Evolutionary conservation across 2,797 vertebrate genomes (phyloP), one percentile per base, ranked within the genome.

Genomic region (Percopsis omiscomaycus): DNA sequence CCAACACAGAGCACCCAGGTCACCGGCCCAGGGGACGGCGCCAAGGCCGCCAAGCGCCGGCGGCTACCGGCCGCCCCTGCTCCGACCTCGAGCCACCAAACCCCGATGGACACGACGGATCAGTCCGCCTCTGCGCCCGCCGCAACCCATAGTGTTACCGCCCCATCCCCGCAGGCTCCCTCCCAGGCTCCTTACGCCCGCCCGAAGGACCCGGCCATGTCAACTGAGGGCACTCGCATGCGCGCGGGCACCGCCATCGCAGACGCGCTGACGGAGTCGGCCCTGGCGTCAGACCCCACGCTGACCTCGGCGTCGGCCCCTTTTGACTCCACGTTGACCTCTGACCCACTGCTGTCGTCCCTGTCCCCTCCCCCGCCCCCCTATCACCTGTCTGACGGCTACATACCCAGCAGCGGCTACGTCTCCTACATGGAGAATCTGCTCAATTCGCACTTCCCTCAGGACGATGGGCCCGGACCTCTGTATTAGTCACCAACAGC

Each of bases 381-480:
- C 1, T 84, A 70, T 45, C 90, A 92, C 62, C 68, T 75, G 61
- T 74, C 80, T 0, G 90, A 93, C 15, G 81, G 90, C 69, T 90
- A 93, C 22, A 92, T 91, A 50, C 92, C 88, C 30, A 91, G 79
- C 84, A 89, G 88, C 0, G 90, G 94, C 74, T 95, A 92, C 55
- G 73, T 94, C 47, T 92, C 94, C 82, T 94, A 95, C 78, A 92
- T 96, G 94, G 94, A 97, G 91, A 93, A 88, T 53, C 92, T 96
- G 49, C 87, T 96, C 77, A 92, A 94, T 60, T 87, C 92, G 0
- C 94, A 92, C 84, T 94, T 94, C 86, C 94, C 88, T 75, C 93
- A 70, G 86, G 94, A 80, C 45, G 79, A 82, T 3, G 80, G 45
- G 27, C 68, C 74, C 1, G 81, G 84, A 44, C 55, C 73, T 45